These are phyloP conservation scores for Lycodopsis pacificus DNA, from an alignment of 2,797 vertebrate genomes.

Conservation along the genomic window DNA sequence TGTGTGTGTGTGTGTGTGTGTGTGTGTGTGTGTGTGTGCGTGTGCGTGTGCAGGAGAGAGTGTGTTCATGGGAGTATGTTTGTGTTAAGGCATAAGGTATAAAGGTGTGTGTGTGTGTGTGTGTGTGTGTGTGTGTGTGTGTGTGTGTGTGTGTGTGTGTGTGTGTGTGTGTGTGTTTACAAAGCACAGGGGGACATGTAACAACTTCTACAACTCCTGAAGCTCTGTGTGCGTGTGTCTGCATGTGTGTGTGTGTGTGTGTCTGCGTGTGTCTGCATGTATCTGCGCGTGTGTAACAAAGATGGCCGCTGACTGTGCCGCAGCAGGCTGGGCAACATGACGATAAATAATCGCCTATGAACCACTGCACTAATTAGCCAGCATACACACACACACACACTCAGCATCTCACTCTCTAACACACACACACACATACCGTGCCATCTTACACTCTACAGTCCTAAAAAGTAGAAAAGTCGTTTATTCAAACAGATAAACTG, in stretches of 20 bases:
- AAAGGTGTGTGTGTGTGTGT: conserved; percentile 37
- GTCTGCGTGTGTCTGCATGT: conserved; percentile 18
- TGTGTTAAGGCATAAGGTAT: conserved; percentile 43
- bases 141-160: neutral
- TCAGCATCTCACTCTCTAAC: conserved; percentile 4
- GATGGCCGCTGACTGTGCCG: conserved; percentile 73
- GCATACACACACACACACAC: conserved; percentile 15
- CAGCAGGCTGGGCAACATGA: conserved; percentile 72
- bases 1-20: conserved; percentile 6
- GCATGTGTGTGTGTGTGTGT: conserved; percentile 1
- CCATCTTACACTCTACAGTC: neutral
- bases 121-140: conserved; percentile 20
- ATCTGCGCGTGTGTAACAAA: conserved; percentile 48
- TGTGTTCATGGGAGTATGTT: conserved; percentile 28
- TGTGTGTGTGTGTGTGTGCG: neutral
- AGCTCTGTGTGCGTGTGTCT: conserved; percentile 28
- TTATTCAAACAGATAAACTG: conserved; percentile 24
- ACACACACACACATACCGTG: neutral
- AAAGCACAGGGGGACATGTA: too few relatives aligned
- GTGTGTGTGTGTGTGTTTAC: conserved; percentile 32
- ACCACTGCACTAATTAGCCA: conserved; percentile 73
- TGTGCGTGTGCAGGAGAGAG: neutral
- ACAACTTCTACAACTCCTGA: too few relatives aligned
- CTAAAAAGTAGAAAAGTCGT: conserved; percentile 10
- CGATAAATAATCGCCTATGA: conserved; percentile 75